phyloP scores from a whole-genome alignment of 2,888 invertebrate genomes.

The Stenotaenia linearis region DNA sequence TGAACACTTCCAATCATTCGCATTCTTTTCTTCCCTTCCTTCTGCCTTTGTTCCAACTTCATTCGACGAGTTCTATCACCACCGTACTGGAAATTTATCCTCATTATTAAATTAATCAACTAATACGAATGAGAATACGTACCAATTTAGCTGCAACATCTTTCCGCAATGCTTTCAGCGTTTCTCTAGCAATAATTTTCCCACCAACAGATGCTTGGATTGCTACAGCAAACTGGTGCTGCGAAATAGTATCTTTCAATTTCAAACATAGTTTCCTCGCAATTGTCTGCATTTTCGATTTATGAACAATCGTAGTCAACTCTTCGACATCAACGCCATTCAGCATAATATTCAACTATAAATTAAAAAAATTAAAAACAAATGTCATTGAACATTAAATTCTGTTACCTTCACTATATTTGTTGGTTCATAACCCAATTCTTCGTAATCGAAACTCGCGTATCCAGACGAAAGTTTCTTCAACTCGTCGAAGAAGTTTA shows the following conservation, averaged over 20 bases:
- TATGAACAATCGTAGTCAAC: constrained; percentile 73
- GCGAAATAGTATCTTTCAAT: constrained; percentile 76
- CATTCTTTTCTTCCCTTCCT: constrained; percentile 59
- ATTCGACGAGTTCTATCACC: constrained; percentile 83
- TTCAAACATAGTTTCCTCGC: constrained; percentile 66
- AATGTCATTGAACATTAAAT: no score
- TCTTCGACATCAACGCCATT: constrained; percentile 80
- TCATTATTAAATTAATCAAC: not conserved
- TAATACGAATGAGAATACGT: constrained; percentile 44
- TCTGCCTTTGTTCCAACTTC: constrained; percentile 82
- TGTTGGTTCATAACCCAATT: constrained; percentile 69
- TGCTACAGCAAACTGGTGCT: constrained; percentile 75
- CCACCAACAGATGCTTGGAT: constrained; percentile 76
- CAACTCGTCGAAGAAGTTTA: constrained; percentile 88
- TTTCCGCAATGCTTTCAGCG: constrained; percentile 77
- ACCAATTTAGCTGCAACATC: constrained; percentile 92
- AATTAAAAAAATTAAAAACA: not conserved
- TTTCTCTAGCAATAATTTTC: constrained; percentile 77
- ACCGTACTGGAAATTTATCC: constrained; percentile 58
- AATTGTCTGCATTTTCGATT: constrained; percentile 58
- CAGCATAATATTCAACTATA: constrained; percentile 62
- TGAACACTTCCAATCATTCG: not conserved
- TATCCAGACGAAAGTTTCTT: constrained; percentile 89
- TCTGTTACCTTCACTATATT: constrained; percentile 60
- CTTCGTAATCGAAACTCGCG: constrained; percentile 91